These are phyloP conservation scores for Cybosia mesomella DNA, from an alignment of 2,888 invertebrate species.

Conservation along the genomic window DNA sequence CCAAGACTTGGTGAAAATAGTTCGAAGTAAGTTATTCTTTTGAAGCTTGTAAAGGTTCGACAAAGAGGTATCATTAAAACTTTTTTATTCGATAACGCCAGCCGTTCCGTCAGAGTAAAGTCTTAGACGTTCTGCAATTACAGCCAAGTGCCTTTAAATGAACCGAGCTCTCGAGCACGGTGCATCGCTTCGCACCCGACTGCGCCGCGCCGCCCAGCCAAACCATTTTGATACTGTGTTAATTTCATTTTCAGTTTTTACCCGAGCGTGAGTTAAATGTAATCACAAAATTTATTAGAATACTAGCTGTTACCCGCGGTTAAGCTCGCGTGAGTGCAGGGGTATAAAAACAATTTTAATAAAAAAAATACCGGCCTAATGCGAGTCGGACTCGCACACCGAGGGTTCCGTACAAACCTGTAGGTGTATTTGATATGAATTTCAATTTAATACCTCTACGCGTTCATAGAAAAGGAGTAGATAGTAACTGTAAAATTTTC, in stretches of 20 bases:
- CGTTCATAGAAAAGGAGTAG: no score
- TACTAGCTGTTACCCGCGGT: no score
- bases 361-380: no score
- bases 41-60: constrained; percentile 51
- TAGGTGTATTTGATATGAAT: no score
- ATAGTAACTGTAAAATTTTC: no score
- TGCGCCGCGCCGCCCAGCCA: constrained; percentile 61
- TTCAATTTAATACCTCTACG: no score
- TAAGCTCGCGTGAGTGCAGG: no score
- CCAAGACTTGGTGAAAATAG: constrained; percentile 39
- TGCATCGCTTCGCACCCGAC: constrained; percentile 80
- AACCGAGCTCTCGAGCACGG: constrained; percentile 86
- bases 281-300: constrained; percentile 13
- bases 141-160: constrained; percentile 86
- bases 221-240: constrained; percentile 71
- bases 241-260: constrained; percentile 73
- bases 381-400: no score
- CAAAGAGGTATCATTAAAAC: constrained; percentile 81
- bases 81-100: constrained; percentile 81
- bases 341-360: no score
- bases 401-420: no score
- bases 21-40: constrained; percentile 55
- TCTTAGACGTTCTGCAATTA: constrained; percentile 85
- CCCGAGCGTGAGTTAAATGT: constrained; percentile 39
- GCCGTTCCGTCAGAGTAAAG: constrained; percentile 75